Conservation (phyloP, 1,140 invertebrate species). For the Drosophila biarmipes region DNA sequence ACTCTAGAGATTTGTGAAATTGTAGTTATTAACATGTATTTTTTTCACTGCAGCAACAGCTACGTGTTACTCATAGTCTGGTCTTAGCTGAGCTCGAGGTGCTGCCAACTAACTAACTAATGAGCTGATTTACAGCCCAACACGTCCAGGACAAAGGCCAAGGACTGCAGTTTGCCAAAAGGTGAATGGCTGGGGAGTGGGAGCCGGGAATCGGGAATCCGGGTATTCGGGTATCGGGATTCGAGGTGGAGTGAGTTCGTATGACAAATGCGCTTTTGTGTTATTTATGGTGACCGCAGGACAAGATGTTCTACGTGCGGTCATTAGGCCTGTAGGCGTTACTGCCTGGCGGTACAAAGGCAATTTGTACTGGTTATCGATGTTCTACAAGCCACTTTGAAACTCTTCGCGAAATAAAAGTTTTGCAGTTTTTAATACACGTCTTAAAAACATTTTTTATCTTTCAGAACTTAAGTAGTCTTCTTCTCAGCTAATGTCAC, state of each 20-base stretch:
- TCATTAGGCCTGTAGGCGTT: constrained; percentile 63
- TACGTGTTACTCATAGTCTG: constrained; percentile 26
- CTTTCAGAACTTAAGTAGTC: neutral
- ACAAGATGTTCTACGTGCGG: constrained; percentile 75
- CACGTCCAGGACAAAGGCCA: constrained; percentile 57
- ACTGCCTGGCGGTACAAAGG: constrained; percentile 1
- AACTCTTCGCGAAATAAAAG: neutral
- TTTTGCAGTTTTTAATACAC: neutral
- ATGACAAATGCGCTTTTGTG: constrained; percentile 76
- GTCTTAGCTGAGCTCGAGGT: constrained; percentile 23
- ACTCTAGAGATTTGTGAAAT: too few species aligned
- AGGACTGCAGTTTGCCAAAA: constrained; percentile 62
- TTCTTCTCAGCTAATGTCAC: neutral
- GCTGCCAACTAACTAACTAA: constrained; percentile 79
- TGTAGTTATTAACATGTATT: neutral
- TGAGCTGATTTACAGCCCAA: constrained; percentile 82
- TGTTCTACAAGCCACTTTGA: neutral
- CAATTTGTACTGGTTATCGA: constrained; percentile 33
- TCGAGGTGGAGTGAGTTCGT: constrained; percentile 40
- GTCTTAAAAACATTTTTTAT: neutral
- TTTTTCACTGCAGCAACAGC: constrained; percentile 4
- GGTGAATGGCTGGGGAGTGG: constrained; percentile 22
- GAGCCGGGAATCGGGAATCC: neutral
- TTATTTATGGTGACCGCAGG: constrained; percentile 81
- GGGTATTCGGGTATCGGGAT: neutral